phyloP scores from a whole-genome alignment of 2,113 vertebrate genomes.

The Atherinomorus stipes region DNA sequence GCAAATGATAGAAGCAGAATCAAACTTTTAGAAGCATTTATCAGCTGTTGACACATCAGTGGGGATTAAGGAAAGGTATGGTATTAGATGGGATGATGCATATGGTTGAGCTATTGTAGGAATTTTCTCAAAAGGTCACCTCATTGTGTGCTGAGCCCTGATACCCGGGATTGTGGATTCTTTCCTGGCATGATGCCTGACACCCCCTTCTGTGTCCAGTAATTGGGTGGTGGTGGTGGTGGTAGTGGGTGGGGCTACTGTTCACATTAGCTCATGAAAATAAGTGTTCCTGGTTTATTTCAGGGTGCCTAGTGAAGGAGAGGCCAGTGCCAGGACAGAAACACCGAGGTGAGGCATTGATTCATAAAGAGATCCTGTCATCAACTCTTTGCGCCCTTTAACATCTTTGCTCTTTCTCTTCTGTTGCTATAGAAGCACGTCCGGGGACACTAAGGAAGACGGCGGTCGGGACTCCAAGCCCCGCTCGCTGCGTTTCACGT shows the following conservation, averaged over 20 bases:
- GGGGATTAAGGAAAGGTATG: constrained; percentile 67
- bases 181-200: constrained; percentile 81
- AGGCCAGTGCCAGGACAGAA: constrained; percentile 95
- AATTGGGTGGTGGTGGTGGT: constrained; percentile 32
- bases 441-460: constrained; percentile 93
- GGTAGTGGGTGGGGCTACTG: not conserved
- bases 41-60: constrained; percentile 28
- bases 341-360: constrained; percentile 91
- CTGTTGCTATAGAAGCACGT: constrained; percentile 82
- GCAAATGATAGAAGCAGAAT: constrained; percentile 2
- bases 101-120: constrained; percentile 23
- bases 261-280: constrained; percentile 9
- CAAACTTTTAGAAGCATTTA: constrained; percentile 10
- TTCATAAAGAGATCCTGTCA: not conserved
- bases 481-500: constrained; percentile 95
- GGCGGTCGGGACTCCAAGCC: constrained; percentile 92
- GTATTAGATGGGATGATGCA: constrained; percentile 34
- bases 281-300: constrained; percentile 78
- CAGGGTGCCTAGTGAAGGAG: constrained; percentile 97
- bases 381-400: not conserved
- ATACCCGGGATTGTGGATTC: constrained; percentile 67
- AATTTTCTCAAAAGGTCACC: constrained; percentile 29
- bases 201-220: constrained; percentile 62
- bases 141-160: constrained; percentile 63
- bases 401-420: constrained; percentile 27